A percentile compares a stretch with the other conserved stretches of the same genome.
These are phyloP conservation scores for Tachina grossa DNA, from an alignment of 2,888 invertebrate genomes.

Conservation along the genomic window DNA sequence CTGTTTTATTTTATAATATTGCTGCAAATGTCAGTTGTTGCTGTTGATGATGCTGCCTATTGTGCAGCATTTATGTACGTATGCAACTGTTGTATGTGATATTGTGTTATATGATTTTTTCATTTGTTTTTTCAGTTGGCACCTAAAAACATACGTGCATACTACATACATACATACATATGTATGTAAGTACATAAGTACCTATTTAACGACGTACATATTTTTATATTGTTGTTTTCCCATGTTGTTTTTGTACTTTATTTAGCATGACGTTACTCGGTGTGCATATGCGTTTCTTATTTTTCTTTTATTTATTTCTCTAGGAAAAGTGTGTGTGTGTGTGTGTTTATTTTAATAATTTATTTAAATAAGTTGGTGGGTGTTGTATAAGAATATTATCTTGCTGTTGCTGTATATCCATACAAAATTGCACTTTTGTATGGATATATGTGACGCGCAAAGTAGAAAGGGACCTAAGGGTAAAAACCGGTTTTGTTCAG, in stretches of 20 bases:
- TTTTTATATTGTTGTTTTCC: not conserved
- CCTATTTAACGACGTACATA: not conserved
- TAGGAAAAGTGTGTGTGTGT: not conserved
- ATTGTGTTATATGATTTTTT: constrained; percentile 17
- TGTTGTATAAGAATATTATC: constrained; percentile 47
- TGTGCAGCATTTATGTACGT: constrained; percentile 7
- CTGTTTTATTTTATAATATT: constrained; percentile 33
- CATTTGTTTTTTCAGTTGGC: not conserved
- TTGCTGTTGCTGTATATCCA: constrained; percentile 20
- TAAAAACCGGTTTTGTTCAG: no score
- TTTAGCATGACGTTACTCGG: constrained; percentile 40
- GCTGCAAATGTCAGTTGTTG: constrained; percentile 61
- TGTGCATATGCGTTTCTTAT: constrained; percentile 44
- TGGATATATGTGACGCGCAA: no score
- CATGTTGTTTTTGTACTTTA: constrained; percentile 4
- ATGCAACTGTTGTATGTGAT: not conserved
- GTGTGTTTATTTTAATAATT: not conserved
- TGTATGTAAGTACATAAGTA: not conserved
- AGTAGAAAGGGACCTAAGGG: no score
- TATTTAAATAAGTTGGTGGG: constrained; percentile 59
- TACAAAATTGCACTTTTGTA: no score
- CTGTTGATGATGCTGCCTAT: constrained; percentile 9
- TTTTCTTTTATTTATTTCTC: not conserved
- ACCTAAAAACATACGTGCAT: not conserved
- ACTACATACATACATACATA: not conserved